phyloP scores from a whole-genome alignment of 2,797 vertebrate species.

The Pyrocephalus nanus region DNA sequence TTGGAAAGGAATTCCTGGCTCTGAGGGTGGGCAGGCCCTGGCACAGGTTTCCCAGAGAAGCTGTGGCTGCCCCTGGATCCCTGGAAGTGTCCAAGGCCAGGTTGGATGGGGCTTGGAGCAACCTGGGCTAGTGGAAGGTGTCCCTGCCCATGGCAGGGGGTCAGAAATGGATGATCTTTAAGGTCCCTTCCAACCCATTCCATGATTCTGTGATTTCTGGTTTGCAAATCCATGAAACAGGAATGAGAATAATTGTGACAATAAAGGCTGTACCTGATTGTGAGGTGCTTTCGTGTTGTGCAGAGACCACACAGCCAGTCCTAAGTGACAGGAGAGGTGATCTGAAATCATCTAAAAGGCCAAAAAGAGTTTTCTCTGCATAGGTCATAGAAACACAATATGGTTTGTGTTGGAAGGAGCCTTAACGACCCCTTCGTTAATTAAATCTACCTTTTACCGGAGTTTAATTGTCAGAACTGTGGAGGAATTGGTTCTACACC shows the following conservation, averaged over 20 bases:
- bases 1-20: neutral
- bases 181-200: neutral
- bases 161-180: neutral
- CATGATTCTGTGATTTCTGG: neutral
- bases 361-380: neutral
- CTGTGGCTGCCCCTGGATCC: neutral
- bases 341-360: neutral
- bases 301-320: neutral
- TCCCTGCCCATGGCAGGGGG: neutral
- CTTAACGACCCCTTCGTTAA: neutral
- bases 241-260: neutral
- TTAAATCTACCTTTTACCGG: neutral
- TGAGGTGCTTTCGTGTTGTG: neutral
- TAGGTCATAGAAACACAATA: neutral
- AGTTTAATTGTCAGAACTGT: neutral
- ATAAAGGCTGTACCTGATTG: neutral
- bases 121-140: fast-evolving
- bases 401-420: neutral
- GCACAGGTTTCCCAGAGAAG: neutral
- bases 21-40: fast-evolving
- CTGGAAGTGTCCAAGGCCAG: fast-evolving
- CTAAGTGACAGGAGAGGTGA: neutral
- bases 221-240: neutral
- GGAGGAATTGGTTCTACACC: neutral
- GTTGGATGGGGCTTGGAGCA: fast-evolving